Conservation (phyloP, 2,888 invertebrate genomes). For the Crioceris asparagi region DNA sequence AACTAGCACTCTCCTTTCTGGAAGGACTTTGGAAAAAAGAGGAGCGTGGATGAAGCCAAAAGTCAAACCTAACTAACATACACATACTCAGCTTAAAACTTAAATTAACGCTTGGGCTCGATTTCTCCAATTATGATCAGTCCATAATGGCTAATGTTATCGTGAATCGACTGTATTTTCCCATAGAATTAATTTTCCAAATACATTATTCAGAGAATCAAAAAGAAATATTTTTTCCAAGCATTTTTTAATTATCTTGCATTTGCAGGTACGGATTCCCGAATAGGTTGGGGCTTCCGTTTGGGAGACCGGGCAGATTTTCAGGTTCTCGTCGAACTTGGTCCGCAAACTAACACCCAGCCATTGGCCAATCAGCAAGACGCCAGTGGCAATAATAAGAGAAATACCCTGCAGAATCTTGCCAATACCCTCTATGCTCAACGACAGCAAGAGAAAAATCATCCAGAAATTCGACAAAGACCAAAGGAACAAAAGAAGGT, state of each 20-base stretch:
- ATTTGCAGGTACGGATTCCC: conserved; percentile 63
- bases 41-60: too few species aligned
- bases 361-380: conserved; percentile 46
- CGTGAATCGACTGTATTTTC: too few species aligned
- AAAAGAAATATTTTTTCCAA: too few species aligned
- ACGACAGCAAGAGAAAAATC: conserved; percentile 38
- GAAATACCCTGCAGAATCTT: conserved; percentile 38
- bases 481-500: conserved; percentile 17
- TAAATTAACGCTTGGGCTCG: too few species aligned
- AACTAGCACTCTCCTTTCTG: too few species aligned
- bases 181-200: too few species aligned
- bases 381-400: conserved; percentile 33
- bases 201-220: too few species aligned
- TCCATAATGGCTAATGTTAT: too few species aligned
- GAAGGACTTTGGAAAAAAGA: too few species aligned
- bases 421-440: conserved; percentile 32
- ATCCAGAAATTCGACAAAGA: conserved; percentile 13
- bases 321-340: conserved; percentile 64
- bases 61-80: too few species aligned
- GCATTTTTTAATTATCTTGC: neutral
- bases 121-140: too few species aligned
- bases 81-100: too few species aligned
- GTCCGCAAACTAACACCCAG: conserved; percentile 67
- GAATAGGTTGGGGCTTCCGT: conserved; percentile 69
- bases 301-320: conserved; percentile 74